These are phyloP conservation scores for Brachirus orientalis DNA, from an alignment of 2,113 vertebrate genomes.

Conservation along the genomic window DNA sequence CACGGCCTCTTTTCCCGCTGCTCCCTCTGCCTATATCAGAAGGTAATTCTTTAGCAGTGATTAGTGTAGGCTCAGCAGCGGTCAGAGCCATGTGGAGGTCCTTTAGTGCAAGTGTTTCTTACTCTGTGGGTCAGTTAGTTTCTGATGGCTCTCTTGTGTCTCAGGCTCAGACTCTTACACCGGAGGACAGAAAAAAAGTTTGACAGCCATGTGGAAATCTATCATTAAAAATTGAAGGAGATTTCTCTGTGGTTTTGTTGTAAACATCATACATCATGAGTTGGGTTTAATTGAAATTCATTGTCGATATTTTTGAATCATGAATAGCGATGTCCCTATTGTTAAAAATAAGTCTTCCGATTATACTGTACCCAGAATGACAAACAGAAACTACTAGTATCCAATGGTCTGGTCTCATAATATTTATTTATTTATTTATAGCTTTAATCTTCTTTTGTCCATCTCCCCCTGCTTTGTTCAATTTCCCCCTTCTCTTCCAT, in stretches of 20 bases:
- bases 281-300: neutral
- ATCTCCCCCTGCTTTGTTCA: constrained; percentile 39
- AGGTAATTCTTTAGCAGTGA: constrained; percentile 44
- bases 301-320: constrained; percentile 22
- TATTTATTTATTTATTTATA: constrained; percentile 60
- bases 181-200: constrained; percentile 1
- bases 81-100: constrained; percentile 65
- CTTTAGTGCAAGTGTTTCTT: constrained; percentile 58
- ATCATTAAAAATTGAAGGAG: constrained; percentile 38
- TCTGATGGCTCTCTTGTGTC: constrained; percentile 55
- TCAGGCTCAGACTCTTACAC: constrained; percentile 22
- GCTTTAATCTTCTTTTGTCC: constrained; percentile 40
- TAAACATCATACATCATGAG: constrained; percentile 24
- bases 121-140: constrained; percentile 36
- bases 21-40: constrained; percentile 39
- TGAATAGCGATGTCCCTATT: constrained; percentile 1
- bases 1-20: constrained; percentile 19
- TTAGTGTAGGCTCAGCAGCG: constrained; percentile 40
- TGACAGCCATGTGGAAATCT: constrained; percentile 43
- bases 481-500: constrained; percentile 25
- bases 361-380: constrained; percentile 18
- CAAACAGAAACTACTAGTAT: constrained; percentile 32
- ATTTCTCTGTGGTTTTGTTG: constrained; percentile 20
- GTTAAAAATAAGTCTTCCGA: constrained; percentile 17
- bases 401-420: constrained; percentile 25